phyloP scores from a whole-genome alignment of 2,888 invertebrate species.

The Diaprepes abbreviatus region DNA sequence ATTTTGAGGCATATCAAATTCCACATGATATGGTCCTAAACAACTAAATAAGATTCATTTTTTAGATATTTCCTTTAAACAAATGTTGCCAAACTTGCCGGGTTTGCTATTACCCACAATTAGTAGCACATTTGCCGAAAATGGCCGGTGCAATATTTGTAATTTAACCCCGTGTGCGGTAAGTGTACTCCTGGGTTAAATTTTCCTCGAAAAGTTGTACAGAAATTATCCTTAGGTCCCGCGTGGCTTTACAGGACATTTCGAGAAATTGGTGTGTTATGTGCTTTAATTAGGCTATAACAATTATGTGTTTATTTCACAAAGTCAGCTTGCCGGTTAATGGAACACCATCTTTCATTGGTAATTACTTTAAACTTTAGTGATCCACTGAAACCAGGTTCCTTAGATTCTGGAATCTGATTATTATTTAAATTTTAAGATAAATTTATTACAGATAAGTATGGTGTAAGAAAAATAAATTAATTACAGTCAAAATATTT shows the following conservation, averaged over 20 bases:
- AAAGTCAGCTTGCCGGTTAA: conserved; percentile 2
- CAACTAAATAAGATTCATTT: too few species aligned
- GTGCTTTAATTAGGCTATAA: neutral
- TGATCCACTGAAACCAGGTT: neutral
- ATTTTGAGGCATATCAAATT: too few species aligned
- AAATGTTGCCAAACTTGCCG: neutral
- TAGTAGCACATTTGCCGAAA: conserved; percentile 10
- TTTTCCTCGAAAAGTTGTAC: conserved; percentile 10
- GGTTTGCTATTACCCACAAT: neutral
- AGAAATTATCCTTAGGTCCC: conserved; percentile 5
- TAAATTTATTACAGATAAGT: too few species aligned
- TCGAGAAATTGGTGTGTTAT: neutral
- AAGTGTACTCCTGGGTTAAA: conserved; percentile 1
- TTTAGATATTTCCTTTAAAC: too few species aligned
- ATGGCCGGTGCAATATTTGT: conserved; percentile 3
- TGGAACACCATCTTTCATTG: neutral
- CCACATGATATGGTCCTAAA: too few species aligned
- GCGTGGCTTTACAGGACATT: neutral
- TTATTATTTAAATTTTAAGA: too few species aligned
- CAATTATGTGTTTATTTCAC: conserved; percentile 10
- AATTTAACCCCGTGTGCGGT: neutral
- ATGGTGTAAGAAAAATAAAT: too few species aligned
- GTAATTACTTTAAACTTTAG: neutral
- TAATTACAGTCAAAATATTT: too few species aligned
- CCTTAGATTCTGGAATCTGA: too few species aligned